Evolutionary conservation across 2,888 invertebrate species (phyloP), one percentile per base, ranked within the genome.

Genomic region (Amblyjoppa proteus): DNA sequence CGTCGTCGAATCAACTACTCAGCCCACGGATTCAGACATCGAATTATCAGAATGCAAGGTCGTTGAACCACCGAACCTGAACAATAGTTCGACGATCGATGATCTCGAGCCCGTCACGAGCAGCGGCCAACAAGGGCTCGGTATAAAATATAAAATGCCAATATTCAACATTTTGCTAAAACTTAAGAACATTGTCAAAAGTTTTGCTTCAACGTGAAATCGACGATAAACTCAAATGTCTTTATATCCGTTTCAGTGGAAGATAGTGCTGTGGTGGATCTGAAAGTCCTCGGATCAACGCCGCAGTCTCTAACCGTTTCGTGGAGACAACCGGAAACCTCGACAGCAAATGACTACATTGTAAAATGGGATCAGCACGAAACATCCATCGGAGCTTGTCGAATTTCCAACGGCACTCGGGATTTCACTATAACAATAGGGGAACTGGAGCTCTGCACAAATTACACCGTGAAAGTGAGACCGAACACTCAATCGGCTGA

Each of bases 271-370:
- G 87, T 85, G 1, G 81, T 58, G 41, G 83, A 83, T 58, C 61
- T 84, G 13, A 56, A 2, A 4, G 58, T 85, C 7, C 34, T 69
- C 5, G 80, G 66, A 13, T 34, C 81, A 25, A 82, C 80, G 41
- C 79, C 86, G 31, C 45, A 85, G 13, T 64, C 84, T 0, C n/a
- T 88, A 11, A 80, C 81, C 5, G 78, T 87, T 28, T 75, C 76
- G 6, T 88, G 88, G 88, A 79, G 80, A 41, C 70, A 71, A 13
- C 84, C 85, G 38, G 76, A 79, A 9, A 75, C 9, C 9, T 41
- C 11, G 7, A 1, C 38, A 6, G 73, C 80, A n/a, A 58, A 78
- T n/a, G 70, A 64, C 41, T 87, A 87, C 56, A 34, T 78, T 1
- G 78, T 88, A 0, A 68, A 83, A 70, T 88, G 88, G 88, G 34